Conservation (phyloP, 2,888 invertebrate genomes). For the Drosophila paranaensis region DNA sequence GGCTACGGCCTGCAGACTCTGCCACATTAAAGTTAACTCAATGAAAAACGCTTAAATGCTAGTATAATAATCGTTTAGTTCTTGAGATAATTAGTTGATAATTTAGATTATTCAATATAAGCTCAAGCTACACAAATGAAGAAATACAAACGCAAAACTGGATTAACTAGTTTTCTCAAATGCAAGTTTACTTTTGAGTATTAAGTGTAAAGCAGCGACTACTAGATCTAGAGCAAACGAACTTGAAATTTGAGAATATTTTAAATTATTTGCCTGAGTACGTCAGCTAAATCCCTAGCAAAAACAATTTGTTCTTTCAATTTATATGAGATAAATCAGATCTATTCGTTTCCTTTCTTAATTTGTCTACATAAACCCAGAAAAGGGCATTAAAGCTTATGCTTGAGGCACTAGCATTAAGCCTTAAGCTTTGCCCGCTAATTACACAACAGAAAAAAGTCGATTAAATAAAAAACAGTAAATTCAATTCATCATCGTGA, state of each 20-base stretch:
- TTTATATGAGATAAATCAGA: not conserved
- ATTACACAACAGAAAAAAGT: slow-evolving; percentile 43
- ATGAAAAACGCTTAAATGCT: not conserved
- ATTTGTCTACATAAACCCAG: not conserved
- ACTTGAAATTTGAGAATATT: not conserved
- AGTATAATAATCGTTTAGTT: not conserved
- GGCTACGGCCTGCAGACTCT: not conserved
- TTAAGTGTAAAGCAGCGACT: slow-evolving; percentile 1
- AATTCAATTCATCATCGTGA: slow-evolving; percentile 70
- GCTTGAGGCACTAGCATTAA: slow-evolving; percentile 7
- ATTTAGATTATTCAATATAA: not conserved
- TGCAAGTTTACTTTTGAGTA: not conserved
- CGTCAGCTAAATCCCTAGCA: too few species aligned
- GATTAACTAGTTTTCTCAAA: not conserved
- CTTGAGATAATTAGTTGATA: not conserved
- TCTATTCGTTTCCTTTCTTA: too few species aligned
- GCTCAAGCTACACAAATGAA: not conserved
- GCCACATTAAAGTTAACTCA: not conserved
- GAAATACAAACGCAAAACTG: not conserved
- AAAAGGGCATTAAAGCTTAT: not conserved
- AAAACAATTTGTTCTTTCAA: not conserved
- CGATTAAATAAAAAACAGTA: slow-evolving; percentile 31
- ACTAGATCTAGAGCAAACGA: not conserved
- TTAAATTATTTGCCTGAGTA: too few species aligned
- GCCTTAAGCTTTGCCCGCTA: slow-evolving; percentile 30